Evolutionary conservation across 2,797 vertebrate genomes (phyloP).

Genomic region (Gobio occitaniae): DNA sequence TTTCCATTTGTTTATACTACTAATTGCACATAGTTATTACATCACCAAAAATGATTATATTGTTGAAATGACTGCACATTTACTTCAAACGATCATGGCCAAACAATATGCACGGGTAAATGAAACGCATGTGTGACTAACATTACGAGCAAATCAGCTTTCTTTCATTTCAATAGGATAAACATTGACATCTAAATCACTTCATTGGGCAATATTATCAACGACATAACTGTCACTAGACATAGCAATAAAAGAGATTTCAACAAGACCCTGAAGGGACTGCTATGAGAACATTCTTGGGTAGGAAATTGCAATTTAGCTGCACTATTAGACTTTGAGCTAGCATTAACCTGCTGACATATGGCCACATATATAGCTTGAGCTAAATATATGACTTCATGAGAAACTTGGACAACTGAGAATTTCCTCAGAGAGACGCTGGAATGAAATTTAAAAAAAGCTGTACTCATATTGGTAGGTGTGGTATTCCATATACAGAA

Average conservation of each 20-base stretch:
- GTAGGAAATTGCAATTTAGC: slow-evolving; percentile 26
- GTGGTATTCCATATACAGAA: neutral
- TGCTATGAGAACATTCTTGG: neutral
- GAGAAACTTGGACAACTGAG: slow-evolving; percentile 31
- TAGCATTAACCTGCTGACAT: slow-evolving; percentile 16
- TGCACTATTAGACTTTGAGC: slow-evolving; percentile 16
- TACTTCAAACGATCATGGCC: neutral
- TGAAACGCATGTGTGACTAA: neutral
- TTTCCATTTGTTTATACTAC: slow-evolving; percentile 6
- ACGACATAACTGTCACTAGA: neutral
- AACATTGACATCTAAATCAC: neutral
- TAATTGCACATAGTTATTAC: neutral
- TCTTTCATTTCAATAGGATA: neutral
- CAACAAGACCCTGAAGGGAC: neutral
- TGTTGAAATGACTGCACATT: slow-evolving; percentile 3
- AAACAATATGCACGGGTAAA: neutral
- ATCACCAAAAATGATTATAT: neutral
- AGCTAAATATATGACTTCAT: slow-evolving; percentile 54
- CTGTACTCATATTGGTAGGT: neutral
- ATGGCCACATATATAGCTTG: neutral
- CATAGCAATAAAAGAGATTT: neutral
- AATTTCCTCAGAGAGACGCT: neutral
- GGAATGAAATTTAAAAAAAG: neutral
- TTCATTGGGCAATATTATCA: neutral
- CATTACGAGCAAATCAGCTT: neutral